Evolutionary conservation across 2,797 vertebrate species (phyloP).

Genomic region (Moxostoma hubbsi): DNA sequence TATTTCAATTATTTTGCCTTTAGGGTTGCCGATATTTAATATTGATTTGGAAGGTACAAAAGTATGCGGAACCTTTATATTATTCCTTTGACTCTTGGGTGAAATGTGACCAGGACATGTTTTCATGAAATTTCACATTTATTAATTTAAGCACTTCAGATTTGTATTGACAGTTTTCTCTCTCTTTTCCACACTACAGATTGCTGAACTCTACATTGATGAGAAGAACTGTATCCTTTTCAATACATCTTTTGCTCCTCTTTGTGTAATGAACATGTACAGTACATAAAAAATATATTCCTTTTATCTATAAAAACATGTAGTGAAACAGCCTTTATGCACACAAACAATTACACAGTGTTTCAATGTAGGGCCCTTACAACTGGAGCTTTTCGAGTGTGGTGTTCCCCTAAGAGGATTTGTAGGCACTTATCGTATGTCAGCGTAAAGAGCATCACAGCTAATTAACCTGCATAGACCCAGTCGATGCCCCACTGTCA

Average conservation of each 20-base stretch:
- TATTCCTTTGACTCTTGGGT: too few relatives aligned
- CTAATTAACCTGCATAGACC: slow-evolving; percentile 74
- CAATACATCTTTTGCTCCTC: neutral
- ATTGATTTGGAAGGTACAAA: too few relatives aligned
- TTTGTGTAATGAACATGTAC: neutral
- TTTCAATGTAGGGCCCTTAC: neutral
- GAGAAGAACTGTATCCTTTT: slow-evolving; percentile 86
- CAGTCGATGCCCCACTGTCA: neutral
- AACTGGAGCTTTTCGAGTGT: neutral
- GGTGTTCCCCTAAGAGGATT: slow-evolving; percentile 74
- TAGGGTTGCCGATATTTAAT: too few relatives aligned
- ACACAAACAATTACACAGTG: neutral
- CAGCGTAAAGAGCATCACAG: slow-evolving; percentile 69
- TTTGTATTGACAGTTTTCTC: slow-evolving; percentile 27
- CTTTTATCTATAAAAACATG: neutral
- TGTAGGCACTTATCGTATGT: slow-evolving; percentile 74
- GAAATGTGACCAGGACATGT: too few relatives aligned
- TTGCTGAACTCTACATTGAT: slow-evolving; percentile 82
- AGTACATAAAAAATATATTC: neutral
- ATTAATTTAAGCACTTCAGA: neutral
- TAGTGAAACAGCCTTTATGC: neutral
- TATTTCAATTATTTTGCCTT: too few relatives aligned
- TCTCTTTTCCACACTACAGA: slow-evolving; percentile 71
- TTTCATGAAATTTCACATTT: too few relatives aligned
- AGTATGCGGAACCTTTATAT: too few relatives aligned